Conservation (phyloP, 2,797 vertebrate species). For the Octomys mimax region DNA sequence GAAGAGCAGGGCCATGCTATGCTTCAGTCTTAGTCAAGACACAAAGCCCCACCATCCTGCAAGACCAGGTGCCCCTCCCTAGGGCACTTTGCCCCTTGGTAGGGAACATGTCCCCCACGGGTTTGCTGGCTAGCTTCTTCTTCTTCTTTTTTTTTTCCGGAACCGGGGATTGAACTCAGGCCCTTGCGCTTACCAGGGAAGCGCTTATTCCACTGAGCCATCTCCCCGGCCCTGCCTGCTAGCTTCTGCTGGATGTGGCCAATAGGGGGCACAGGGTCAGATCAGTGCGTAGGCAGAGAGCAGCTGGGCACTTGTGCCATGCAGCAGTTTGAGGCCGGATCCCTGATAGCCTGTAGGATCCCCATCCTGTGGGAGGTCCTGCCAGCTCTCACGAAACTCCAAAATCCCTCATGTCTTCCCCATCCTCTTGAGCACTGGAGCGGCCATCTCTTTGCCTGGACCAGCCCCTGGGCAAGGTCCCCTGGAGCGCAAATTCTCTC, state of each 20-base stretch:
- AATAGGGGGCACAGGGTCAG: neutral
- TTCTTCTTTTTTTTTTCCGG: no score
- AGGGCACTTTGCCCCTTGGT: fast-evolving
- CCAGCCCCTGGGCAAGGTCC: neutral
- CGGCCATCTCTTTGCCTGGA: neutral
- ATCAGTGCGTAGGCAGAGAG: neutral
- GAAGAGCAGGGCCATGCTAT: neutral
- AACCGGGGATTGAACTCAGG: no score
- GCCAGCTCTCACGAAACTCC: neutral
- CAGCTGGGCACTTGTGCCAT: no score
- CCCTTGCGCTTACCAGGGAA: no score
- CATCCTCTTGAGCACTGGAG: no score
- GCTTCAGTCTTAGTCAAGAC: neutral
- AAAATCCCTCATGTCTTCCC: neutral
- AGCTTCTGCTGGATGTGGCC: neutral
- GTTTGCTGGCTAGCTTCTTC: neutral
- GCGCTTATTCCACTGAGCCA: no score
- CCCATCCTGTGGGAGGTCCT: neutral
- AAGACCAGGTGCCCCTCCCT: neutral
- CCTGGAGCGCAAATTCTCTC: neutral
- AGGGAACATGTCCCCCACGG: neutral
- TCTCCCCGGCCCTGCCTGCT: no score
- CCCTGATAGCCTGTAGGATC: neutral
- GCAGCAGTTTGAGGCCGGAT: neutral
- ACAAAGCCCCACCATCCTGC: fast-evolving